These are phyloP conservation scores for Xylocampa areola DNA, from an alignment of 2,888 invertebrate species.

Conservation along the genomic window DNA sequence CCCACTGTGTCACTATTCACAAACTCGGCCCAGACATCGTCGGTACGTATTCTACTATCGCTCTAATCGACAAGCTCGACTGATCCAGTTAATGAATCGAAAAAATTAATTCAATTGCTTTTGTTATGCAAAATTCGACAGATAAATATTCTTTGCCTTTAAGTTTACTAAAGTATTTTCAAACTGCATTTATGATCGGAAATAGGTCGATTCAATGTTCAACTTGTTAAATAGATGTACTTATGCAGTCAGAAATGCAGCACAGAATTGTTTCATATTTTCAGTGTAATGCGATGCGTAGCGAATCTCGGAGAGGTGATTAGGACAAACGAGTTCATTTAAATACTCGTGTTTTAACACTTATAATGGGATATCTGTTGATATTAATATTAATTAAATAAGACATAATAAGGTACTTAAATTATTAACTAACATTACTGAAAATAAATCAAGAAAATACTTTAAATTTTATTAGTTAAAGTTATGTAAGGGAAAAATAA, in stretches of 20 bases:
- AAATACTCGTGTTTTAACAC: not conserved
- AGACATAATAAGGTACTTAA: no score
- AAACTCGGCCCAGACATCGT: constrained; percentile 16
- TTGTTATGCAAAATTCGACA: not conserved
- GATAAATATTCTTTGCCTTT: constrained; percentile 4
- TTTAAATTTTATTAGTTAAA: no score
- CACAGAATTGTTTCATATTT: constrained; percentile 30
- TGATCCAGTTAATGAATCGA: constrained; percentile 31
- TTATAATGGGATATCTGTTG: not conserved
- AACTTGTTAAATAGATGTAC: constrained; percentile 9
- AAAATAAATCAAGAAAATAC: no score
- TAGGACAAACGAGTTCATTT: constrained; percentile 12
- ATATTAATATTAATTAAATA: no score
- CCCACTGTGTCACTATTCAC: constrained; percentile 18
- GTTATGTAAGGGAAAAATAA: no score
- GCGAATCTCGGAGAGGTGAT: constrained; percentile 28
- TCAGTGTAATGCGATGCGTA: constrained; percentile 19
- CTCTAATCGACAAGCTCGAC: constrained; percentile 34
- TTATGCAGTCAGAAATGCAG: constrained; percentile 11
- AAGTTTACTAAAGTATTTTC: no score
- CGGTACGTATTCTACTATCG: constrained; percentile 32
- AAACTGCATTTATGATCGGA: constrained; percentile 11
- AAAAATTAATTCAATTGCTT: constrained; percentile 21
- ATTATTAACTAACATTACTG: no score
- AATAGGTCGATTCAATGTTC: constrained; percentile 51